These are phyloP conservation scores for Sarotherodon lohbergeri DNA, from an alignment of 2,113 vertebrate genomes.

Conservation along the genomic window DNA sequence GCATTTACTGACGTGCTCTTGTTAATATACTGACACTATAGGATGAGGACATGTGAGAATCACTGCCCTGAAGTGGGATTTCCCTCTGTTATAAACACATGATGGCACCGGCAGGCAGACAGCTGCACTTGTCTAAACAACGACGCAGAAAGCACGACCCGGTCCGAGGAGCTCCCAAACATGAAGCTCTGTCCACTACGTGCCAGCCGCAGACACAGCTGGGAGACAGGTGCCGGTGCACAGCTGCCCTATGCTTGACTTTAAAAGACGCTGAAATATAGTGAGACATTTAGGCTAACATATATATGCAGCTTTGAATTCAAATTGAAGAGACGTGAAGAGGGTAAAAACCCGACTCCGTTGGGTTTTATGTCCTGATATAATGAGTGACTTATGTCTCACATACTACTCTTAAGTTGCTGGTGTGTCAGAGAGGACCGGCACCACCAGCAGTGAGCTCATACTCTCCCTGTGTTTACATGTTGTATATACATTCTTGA, in stretches of 20 bases:
- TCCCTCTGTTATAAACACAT: slow-evolving; percentile 64
- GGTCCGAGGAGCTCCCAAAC: slow-evolving; percentile 33
- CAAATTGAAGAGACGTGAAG: background rate
- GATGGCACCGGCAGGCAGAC: slow-evolving; percentile 51
- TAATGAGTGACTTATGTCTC: background rate
- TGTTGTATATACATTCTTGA: slow-evolving; percentile 25
- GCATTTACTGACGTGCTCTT: background rate
- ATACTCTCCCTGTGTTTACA: slow-evolving; percentile 50
- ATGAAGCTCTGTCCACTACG: slow-evolving; percentile 8
- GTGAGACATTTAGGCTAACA: background rate
- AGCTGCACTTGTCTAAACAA: slow-evolving; percentile 64
- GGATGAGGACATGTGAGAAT: background rate
- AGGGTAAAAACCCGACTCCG: background rate
- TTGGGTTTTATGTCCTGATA: background rate
- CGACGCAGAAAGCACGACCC: slow-evolving; percentile 17
- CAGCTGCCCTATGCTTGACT: background rate
- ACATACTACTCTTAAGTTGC: background rate
- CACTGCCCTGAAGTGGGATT: slow-evolving; percentile 38
- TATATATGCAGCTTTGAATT: slow-evolving; percentile 11
- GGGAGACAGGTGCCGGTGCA: slow-evolving; percentile 30
- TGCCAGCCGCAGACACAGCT: slow-evolving; percentile 24
- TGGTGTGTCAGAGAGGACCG: background rate
- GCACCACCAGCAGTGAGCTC: background rate
- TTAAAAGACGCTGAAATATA: background rate
- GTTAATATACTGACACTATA: background rate